phyloP scores from a whole-genome alignment of 2,888 invertebrate genomes.

The Herminia tarsipennalis region DNA sequence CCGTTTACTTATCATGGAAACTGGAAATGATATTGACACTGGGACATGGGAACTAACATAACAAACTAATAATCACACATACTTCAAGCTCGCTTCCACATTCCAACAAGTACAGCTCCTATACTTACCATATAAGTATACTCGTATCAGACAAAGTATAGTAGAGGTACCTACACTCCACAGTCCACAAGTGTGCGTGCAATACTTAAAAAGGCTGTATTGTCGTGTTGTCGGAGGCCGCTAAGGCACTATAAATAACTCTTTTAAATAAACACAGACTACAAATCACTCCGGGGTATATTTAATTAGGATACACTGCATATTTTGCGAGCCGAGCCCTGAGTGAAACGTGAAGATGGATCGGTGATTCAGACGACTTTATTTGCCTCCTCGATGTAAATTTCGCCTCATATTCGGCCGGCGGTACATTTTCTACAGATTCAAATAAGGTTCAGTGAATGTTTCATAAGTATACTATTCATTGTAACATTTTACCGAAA shows the following conservation, averaged over 20 bases:
- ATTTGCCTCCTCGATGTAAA: neutral
- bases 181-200: constrained; percentile 15
- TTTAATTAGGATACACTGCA: constrained; percentile 52
- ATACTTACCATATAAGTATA: constrained; percentile 7
- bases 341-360: neutral
- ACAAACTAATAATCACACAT: too few species aligned
- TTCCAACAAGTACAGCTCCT: neutral
- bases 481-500: neutral
- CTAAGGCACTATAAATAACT: constrained; percentile 56
- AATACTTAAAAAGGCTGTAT: constrained; percentile 40
- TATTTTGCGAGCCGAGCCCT: constrained; percentile 5
- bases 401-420: neutral
- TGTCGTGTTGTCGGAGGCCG: constrained; percentile 29
- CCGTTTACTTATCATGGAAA: too few species aligned
- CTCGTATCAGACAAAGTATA: neutral
- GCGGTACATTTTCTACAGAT: neutral
- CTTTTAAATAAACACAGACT: constrained; percentile 47
- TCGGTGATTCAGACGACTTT: constrained; percentile 5
- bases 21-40: too few species aligned
- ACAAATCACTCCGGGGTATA: constrained; percentile 52
- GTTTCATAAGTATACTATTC: neutral
- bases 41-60: too few species aligned
- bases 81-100: neutral
- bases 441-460: neutral
- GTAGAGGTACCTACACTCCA: neutral